phyloP scores from a whole-genome alignment of 2,113 vertebrate genomes.

The Piaya cayana region DNA sequence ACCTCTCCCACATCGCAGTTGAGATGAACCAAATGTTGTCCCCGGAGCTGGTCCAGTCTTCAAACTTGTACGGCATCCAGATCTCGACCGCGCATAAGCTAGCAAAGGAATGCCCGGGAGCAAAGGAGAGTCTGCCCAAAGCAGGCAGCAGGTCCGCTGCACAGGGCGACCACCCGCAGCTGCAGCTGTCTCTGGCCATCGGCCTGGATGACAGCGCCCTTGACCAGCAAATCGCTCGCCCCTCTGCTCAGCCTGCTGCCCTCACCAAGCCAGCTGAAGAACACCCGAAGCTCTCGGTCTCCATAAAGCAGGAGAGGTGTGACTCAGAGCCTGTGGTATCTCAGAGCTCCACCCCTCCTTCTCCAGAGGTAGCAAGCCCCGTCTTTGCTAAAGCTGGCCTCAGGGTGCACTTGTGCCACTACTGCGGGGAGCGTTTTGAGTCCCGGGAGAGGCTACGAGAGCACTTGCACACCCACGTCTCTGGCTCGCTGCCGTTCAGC shows the following conservation, averaged over 20 bases:
- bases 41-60: constrained; percentile 85
- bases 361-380: constrained; percentile 68
- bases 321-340: constrained; percentile 79
- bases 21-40: constrained; percentile 79
- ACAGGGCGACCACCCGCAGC: constrained; percentile 76
- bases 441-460: constrained; percentile 85
- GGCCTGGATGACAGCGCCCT: constrained; percentile 82
- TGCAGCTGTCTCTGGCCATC: constrained; percentile 84
- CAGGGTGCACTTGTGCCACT: constrained; percentile 85
- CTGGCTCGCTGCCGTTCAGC: constrained; percentile 78
- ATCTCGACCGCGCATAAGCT: constrained; percentile 90
- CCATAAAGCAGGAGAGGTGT: constrained; percentile 88
- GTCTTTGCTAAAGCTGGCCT: constrained; percentile 75
- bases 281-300: constrained; percentile 71
- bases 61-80: constrained; percentile 97
- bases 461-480: constrained; percentile 89
- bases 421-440: constrained; percentile 90
- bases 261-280: constrained; percentile 80
- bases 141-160: constrained; percentile 63
- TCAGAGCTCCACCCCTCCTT: constrained; percentile 68
- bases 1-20: constrained; percentile 83
- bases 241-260: constrained; percentile 46
- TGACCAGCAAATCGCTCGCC: constrained; percentile 72
- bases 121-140: constrained; percentile 72
- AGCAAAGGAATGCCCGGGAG: constrained; percentile 76